Evolutionary conservation across 1,140 invertebrate genomes (phyloP), one percentile per base, ranked within the genome.

Genomic region (Aphaenogaster floridana): DNA sequence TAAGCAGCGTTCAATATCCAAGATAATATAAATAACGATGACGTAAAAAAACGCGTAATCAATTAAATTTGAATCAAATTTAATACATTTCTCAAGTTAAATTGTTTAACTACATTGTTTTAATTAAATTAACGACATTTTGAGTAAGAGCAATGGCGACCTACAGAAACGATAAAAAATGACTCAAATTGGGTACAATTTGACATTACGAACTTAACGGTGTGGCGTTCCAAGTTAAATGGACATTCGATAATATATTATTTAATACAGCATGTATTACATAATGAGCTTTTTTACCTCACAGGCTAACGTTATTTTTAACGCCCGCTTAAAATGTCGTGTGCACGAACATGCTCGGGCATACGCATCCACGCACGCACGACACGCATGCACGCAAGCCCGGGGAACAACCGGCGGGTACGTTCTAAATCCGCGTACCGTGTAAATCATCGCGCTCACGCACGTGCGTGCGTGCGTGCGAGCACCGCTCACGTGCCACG

Each of bases 361-460:
- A 7, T 64, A 17, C 34, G 63, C 7, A 39, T 8, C 13, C 45
- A 39, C n/a, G 54, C n/a, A 57, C 54, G 54, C n/a, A 9, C 54
- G 57, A 9, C 61, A 64, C 59, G 42, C 42, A 78, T 21, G 76
- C 57, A 48, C 39, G 61, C 28, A 69, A 9, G 36, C 39, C 34
- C 17, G 42, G 39, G 80, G 42, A 84, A 50, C 48, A 45, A 45
- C 36, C 52, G 21, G n/a, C 48, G 45, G 69, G 48, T 78, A 48
- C 69, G 74, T 78, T 87, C 86, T 87, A 71, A 87, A 87, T 87
- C 66, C 57, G 68, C 78, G 50, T 66, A 68, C 83, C 45, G 50
- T 57, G 61, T 86, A 79, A 80, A 80, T 80, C 78, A 80, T 80
- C 74, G 72, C 86, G 48, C 48, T 86, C 66, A 79, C 77, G 68